Evolutionary conservation across 2,113 vertebrate species (phyloP).

Genomic region (Agapornis roseicollis): DNA sequence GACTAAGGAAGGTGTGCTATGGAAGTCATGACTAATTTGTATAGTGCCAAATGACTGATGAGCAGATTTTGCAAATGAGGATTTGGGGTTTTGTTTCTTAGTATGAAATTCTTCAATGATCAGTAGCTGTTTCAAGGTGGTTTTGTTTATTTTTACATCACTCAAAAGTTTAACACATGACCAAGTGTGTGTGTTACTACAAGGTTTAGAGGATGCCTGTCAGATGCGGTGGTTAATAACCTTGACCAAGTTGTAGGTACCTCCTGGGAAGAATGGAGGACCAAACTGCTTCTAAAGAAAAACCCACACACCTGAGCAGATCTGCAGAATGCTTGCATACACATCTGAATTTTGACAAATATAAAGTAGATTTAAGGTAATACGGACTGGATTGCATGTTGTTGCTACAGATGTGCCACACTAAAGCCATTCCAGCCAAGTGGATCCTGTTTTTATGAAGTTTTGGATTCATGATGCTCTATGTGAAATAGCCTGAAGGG

Average conservation of each 20-base stretch:
- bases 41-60: neutral
- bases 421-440: neutral
- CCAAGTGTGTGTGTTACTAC: neutral
- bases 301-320: neutral
- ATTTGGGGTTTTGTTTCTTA: neutral
- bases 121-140: fast-evolving
- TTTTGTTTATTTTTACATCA: neutral
- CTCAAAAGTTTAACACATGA: neutral
- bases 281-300: neutral
- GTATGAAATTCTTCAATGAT: neutral
- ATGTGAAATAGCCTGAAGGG: neutral
- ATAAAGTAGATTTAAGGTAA: neutral
- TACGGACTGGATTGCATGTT: neutral
- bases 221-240: neutral
- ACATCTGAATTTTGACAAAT: neutral
- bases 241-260: neutral
- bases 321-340: neutral
- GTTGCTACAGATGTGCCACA: neutral
- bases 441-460: neutral
- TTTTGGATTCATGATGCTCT: neutral
- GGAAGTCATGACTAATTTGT: neutral
- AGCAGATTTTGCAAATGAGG: neutral
- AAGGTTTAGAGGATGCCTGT: neutral
- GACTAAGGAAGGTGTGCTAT: neutral
- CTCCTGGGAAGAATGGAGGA: neutral